Conservation (phyloP, 2,888 invertebrate genomes). For the Danaus chrysippus region DNA sequence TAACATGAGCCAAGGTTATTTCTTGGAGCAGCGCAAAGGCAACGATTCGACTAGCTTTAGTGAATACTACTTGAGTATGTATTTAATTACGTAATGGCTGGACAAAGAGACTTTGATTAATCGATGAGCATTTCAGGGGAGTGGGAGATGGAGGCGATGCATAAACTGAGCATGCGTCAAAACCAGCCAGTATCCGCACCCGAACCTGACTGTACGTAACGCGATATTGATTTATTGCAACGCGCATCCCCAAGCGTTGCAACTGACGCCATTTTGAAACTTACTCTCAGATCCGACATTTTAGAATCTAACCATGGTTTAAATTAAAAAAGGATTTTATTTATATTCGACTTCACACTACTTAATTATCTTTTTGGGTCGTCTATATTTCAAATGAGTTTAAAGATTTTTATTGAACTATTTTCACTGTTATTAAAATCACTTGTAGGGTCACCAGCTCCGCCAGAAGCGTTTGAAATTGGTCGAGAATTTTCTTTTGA, state of each 20-base stretch:
- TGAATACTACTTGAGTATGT: constrained; percentile 4
- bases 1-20: constrained; percentile 4
- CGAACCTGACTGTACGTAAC: background rate
- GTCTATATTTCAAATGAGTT: too few species aligned
- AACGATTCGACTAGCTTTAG: constrained; percentile 1
- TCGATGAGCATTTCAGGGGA: background rate
- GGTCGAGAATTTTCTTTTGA: background rate
- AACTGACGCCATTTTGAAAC: too few species aligned
- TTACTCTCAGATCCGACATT: too few species aligned
- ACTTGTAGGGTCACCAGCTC: background rate
- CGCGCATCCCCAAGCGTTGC: too few species aligned
- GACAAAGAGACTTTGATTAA: background rate
- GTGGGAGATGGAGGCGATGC: constrained; percentile 3
- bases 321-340: too few species aligned
- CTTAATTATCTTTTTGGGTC: too few species aligned
- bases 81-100: background rate
- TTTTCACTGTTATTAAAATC: background rate
- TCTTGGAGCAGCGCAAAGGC: constrained; percentile 3
- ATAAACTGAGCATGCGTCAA: constrained; percentile 5
- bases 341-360: too few species aligned
- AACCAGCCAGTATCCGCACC: background rate
- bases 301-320: too few species aligned
- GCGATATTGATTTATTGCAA: constrained; percentile 1
- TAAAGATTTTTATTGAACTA: background rate
- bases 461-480: constrained; percentile 2